Conservation (phyloP, 2,113 vertebrate species). For the Motacilla tschutschensis region DNA sequence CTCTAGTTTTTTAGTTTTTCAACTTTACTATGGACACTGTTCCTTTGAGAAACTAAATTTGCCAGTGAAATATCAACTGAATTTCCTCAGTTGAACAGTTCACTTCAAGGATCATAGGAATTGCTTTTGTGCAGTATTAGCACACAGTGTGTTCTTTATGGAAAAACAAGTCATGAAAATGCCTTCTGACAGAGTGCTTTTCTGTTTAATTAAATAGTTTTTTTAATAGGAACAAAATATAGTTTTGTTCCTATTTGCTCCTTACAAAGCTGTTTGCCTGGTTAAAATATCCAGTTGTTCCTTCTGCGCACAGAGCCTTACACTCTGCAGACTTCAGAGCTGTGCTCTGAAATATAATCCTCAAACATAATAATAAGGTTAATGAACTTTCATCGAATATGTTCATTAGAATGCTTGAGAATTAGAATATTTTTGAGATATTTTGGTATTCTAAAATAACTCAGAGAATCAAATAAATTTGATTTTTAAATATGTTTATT, state of each 20-base stretch:
- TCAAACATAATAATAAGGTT: background rate
- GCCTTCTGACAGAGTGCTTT: background rate
- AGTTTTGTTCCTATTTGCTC: background rate
- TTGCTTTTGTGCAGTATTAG: background rate
- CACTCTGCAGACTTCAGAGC: background rate
- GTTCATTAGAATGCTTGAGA: background rate
- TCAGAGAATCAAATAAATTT: background rate
- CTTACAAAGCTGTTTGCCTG: background rate
- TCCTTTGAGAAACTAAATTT: slow-evolving; percentile 5
- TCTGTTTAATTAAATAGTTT: background rate
- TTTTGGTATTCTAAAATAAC: slow-evolving; percentile 15
- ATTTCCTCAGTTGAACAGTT: background rate
- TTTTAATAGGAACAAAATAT: background rate
- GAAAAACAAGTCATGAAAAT: background rate
- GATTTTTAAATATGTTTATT: slow-evolving; percentile 16
- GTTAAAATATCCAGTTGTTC: background rate
- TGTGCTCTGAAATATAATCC: background rate
- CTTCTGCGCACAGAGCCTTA: background rate
- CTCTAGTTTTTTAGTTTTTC: background rate
- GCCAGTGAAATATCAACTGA: background rate
- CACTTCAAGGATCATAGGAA: background rate
- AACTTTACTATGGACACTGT: background rate
- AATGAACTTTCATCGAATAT: background rate
- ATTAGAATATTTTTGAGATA: background rate
- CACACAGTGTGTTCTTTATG: background rate